A percentile compares a stretch with the other conserved stretches of the same genome.
Evolutionary conservation across 2,113 vertebrate genomes (phyloP).

Genomic region (Tenebrosternarchus preto): DNA sequence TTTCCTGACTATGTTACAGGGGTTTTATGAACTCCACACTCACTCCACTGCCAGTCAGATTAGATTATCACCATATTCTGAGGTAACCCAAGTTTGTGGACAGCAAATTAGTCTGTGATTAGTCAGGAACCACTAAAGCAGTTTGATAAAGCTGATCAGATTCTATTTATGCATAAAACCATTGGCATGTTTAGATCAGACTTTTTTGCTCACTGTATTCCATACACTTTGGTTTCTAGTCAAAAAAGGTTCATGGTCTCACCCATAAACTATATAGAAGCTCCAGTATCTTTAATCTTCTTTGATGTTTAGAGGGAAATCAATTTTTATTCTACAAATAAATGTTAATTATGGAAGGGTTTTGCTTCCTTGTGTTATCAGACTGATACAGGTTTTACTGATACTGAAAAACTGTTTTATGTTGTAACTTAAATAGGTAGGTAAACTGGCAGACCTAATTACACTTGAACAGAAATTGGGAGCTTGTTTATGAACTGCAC

Average conservation of each 20-base stretch:
- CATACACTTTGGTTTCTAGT: neutral
- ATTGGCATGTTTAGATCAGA: neutral
- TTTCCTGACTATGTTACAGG: neutral
- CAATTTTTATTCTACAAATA: neutral
- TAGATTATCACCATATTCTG: conserved; percentile 14
- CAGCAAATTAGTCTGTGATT: conserved; percentile 8
- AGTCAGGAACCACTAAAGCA: neutral
- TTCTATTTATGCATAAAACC: conserved; percentile 25
- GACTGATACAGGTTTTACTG: neutral
- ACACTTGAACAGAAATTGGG: too few relatives aligned
- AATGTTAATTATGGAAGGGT: neutral
- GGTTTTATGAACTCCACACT: neutral
- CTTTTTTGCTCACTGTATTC: too few relatives aligned
- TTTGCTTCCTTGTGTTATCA: neutral
- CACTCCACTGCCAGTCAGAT: conserved; percentile 1
- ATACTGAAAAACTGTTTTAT: neutral
- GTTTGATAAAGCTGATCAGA: conserved; percentile 27
- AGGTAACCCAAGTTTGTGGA: conserved; percentile 17
- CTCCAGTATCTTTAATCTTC: conserved; percentile 22
- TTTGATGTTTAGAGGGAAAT: conserved; percentile 14
- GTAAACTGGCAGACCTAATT: too few relatives aligned
- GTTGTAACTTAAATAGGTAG: too few relatives aligned
- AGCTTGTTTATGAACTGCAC: neutral
- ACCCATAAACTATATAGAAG: conserved; percentile 11
- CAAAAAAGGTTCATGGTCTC: conserved; percentile 15